Evolutionary conservation across 2,888 invertebrate genomes (phyloP).

Genomic region (Chironomus tentans): DNA sequence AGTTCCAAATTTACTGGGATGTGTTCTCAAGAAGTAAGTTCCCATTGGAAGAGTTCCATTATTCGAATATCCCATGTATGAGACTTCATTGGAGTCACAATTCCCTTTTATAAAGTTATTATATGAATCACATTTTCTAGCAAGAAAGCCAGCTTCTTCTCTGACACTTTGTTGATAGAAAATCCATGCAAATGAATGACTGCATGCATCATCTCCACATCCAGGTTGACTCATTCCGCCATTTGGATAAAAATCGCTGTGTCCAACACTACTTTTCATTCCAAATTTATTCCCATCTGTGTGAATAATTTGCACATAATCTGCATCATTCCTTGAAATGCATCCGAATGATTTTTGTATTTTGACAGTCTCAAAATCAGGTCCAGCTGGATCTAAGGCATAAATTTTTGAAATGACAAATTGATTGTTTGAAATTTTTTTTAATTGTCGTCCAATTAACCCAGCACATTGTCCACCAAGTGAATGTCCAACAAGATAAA

Average conservation of each 20-base stretch:
- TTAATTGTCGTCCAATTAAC: constrained; percentile 35
- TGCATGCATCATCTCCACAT: neutral
- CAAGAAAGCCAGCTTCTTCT: neutral
- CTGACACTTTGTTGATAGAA: neutral
- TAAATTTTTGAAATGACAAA: neutral
- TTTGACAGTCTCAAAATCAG: neutral
- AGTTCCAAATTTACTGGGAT: no score
- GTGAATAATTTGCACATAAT: neutral
- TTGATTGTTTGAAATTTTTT: neutral
- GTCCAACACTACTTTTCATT: neutral
- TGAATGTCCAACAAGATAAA: constrained; percentile 46
- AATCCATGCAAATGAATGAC: neutral
- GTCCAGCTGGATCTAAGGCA: neutral
- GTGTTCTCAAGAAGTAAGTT: no score
- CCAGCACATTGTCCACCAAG: constrained; percentile 47
- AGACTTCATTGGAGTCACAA: neutral
- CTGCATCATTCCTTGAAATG: neutral
- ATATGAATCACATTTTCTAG: neutral
- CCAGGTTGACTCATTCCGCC: neutral
- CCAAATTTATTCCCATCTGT: neutral
- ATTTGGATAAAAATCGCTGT: neutral
- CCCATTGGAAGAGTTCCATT: no score
- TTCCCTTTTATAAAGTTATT: neutral
- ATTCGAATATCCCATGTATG: no score
- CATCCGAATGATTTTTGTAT: neutral